A percentile compares a stretch with the other conserved stretches of the same genome.
phyloP scores from a whole-genome alignment of 2,797 vertebrate genomes.

The Thunnus albacares region DNA sequence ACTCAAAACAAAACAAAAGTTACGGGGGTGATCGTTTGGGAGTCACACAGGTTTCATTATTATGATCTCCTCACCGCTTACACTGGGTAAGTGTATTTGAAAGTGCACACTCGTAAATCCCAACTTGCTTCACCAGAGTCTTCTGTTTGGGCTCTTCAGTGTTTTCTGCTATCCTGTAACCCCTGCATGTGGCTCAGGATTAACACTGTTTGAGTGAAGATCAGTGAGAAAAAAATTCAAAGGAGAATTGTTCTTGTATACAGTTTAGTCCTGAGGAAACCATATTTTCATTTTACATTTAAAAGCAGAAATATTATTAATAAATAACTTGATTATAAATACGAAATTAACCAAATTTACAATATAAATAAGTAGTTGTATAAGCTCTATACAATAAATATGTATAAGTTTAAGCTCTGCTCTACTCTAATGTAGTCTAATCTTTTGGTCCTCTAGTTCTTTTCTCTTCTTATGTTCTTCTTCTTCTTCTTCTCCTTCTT shows the following conservation, averaged over 20 bases:
- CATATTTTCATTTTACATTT: not conserved
- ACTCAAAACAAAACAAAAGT: slow-evolving; percentile 73
- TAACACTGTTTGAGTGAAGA: slow-evolving; percentile 61
- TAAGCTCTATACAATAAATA: not conserved
- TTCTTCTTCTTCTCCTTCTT: not conserved
- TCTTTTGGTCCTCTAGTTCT: not conserved
- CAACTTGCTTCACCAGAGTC: slow-evolving; percentile 47
- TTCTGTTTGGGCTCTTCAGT: slow-evolving; percentile 29
- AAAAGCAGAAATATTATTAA: slow-evolving; percentile 18
- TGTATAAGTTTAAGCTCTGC: not conserved
- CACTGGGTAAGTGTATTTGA: slow-evolving; percentile 50
- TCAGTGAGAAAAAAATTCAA: slow-evolving; percentile 22
- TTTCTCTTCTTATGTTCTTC: not conserved
- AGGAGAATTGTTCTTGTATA: slow-evolving; percentile 17
- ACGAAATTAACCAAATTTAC: slow-evolving; percentile 1
- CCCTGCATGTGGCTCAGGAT: slow-evolving; percentile 51
- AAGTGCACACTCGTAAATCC: slow-evolving; percentile 57
- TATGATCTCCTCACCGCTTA: slow-evolving; percentile 52
- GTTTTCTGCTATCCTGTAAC: slow-evolving; percentile 52
- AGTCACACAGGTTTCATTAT: slow-evolving; percentile 75
- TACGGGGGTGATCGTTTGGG: slow-evolving; percentile 70
- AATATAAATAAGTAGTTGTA: not conserved
- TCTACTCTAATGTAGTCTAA: not conserved
- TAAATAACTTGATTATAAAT: not conserved
- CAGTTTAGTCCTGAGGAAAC: slow-evolving; percentile 4